A percentile compares a stretch with the other conserved stretches of the same genome.
These are phyloP conservation scores for Lates calcarifer DNA, from an alignment of 2,113 vertebrate species.

Conservation along the genomic window DNA sequence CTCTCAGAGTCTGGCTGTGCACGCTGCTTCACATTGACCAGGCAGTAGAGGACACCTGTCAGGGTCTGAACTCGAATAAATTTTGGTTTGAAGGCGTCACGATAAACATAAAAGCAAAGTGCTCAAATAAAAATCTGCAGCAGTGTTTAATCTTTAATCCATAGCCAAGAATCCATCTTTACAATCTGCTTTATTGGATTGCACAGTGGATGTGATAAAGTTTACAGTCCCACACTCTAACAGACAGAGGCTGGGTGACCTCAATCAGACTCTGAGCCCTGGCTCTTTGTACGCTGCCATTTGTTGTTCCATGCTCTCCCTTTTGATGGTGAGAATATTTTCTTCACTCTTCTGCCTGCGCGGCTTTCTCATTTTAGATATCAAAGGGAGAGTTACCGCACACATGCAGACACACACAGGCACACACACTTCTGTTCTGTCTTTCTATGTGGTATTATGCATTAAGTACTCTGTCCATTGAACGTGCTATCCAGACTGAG, in stretches of 20 bases:
- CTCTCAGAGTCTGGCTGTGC: not conserved
- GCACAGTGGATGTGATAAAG: slow-evolving; percentile 52
- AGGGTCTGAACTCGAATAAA: slow-evolving; percentile 40
- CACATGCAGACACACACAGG: slow-evolving; percentile 17
- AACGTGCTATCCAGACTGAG: not conserved
- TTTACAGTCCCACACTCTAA: slow-evolving; percentile 54
- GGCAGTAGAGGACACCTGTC: slow-evolving; percentile 50
- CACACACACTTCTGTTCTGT: slow-evolving; percentile 9
- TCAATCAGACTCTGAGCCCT: slow-evolving; percentile 54
- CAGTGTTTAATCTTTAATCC: slow-evolving; percentile 63
- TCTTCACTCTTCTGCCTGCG: slow-evolving; percentile 56
- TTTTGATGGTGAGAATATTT: slow-evolving; percentile 70
- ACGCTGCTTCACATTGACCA: not conserved
- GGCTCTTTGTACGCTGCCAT: slow-evolving; percentile 36
- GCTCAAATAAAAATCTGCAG: slow-evolving; percentile 55
- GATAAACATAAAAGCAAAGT: slow-evolving; percentile 62
- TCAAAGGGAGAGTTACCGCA: slow-evolving; percentile 55
- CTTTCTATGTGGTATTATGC: not conserved
- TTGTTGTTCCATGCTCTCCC: slow-evolving; percentile 57
- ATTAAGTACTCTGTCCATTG: not conserved
- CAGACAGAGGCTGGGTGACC: slow-evolving; percentile 54
- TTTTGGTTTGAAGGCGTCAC: slow-evolving; percentile 6
- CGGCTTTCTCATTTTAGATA: slow-evolving; percentile 67
- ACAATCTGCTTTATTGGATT: slow-evolving; percentile 65
- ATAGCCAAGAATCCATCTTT: slow-evolving; percentile 60